Conservation (phyloP, 1,140 invertebrate species). For the Cepaea nemoralis region DNA sequence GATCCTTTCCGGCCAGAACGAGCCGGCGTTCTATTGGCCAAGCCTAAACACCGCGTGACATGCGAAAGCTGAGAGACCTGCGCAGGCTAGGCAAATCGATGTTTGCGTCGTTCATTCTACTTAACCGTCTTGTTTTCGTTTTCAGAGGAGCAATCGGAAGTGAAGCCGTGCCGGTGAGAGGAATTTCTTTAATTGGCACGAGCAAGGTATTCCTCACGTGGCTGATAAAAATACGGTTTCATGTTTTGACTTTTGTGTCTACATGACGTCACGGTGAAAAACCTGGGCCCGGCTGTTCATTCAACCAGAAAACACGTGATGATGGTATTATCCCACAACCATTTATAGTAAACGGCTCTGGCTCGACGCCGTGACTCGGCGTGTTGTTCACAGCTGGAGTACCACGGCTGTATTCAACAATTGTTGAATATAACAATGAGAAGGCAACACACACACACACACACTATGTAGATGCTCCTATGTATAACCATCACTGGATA, state of each 20-base stretch:
- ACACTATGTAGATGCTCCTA: too few relatives aligned
- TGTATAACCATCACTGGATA: too few relatives aligned
- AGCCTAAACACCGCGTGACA: slow-evolving; percentile 5
- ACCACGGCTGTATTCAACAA: too few relatives aligned
- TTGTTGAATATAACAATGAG: too few relatives aligned
- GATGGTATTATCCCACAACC: neutral
- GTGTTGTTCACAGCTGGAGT: too few relatives aligned
- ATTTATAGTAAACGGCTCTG: neutral
- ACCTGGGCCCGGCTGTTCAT: slow-evolving; percentile 3
- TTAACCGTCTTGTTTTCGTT: slow-evolving; percentile 20
- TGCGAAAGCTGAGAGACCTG: neutral
- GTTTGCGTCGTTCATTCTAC: neutral
- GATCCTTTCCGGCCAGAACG: neutral
- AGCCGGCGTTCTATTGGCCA: neutral
- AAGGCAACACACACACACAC: too few relatives aligned
- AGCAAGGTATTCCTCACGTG: neutral
- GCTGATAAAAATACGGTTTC: neutral
- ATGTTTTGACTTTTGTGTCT: neutral
- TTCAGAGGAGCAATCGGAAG: slow-evolving; percentile 4
- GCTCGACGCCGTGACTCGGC: neutral
- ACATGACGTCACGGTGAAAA: neutral
- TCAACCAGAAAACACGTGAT: slow-evolving; percentile 22
- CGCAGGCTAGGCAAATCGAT: slow-evolving; percentile 1
- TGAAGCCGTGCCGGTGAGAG: neutral
- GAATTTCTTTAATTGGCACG: too few relatives aligned